Evolutionary conservation across 2,888 invertebrate species (phyloP).

Genomic region (Ganaspis brasiliensis): DNA sequence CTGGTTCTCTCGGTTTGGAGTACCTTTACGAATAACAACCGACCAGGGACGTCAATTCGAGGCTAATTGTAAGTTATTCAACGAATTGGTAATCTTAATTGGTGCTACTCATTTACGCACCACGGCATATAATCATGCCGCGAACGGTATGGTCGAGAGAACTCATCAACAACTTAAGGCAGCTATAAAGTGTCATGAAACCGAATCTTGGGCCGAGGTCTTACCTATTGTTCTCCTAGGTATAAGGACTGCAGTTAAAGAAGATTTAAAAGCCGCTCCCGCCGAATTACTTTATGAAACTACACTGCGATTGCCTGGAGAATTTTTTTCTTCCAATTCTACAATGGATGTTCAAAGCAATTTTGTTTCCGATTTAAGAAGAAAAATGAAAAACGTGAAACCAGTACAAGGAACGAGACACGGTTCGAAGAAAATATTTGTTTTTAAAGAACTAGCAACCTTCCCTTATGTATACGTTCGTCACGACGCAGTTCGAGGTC

Average conservation of each 20-base stretch:
- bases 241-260: slow-evolving; percentile 25
- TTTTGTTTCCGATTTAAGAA: background rate
- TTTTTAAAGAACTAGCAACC: slow-evolving; percentile 2
- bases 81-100: slow-evolving; percentile 40
- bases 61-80: slow-evolving; percentile 59
- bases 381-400: background rate
- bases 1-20: slow-evolving; percentile 61
- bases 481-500: background rate
- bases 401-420: background rate
- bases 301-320: background rate
- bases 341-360: background rate
- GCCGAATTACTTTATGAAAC: background rate
- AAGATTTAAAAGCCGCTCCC: slow-evolving; percentile 1
- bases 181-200: slow-evolving; percentile 37
- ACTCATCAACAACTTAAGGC: slow-evolving; percentile 41
- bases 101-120: slow-evolving; percentile 48
- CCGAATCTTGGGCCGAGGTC: slow-evolving; percentile 49
- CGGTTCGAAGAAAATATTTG: background rate
- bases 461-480: slow-evolving; percentile 20
- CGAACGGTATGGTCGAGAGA: slow-evolving; percentile 60
- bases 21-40: slow-evolving; percentile 59
- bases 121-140: slow-evolving; percentile 52
- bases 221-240: slow-evolving; percentile 53
- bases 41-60: slow-evolving; percentile 67
- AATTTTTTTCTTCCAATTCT: background rate